A percentile compares a stretch with the other conserved stretches of the same genome.
Evolutionary conservation across 2,113 vertebrate genomes (phyloP).

Genomic region (Riparia riparia): DNA sequence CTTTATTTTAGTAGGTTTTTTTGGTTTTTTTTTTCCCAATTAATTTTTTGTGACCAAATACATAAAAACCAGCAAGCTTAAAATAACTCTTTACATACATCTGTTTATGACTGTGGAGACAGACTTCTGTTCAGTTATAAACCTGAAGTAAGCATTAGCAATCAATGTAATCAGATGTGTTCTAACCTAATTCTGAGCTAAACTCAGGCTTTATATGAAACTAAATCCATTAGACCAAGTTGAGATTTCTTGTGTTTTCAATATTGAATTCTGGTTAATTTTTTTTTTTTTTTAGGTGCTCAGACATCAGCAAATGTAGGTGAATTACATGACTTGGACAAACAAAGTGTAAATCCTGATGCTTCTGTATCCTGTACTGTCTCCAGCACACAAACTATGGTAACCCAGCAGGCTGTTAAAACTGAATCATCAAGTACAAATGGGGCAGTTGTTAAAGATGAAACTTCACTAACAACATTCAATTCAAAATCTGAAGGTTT

Average conservation of each 20-base stretch:
- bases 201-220: neutral
- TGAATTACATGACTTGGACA: slow-evolving; percentile 79
- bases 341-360: slow-evolving; percentile 76
- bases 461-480: slow-evolving; percentile 80
- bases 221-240: neutral
- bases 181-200: neutral
- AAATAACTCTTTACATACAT: neutral
- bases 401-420: slow-evolving; percentile 83
- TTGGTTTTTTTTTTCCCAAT: neutral
- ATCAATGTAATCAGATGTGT: neutral
- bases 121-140: neutral
- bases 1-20: neutral
- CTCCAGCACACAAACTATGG: slow-evolving; percentile 76
- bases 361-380: slow-evolving; percentile 73
- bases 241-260: neutral
- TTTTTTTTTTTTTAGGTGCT: slow-evolving; percentile 66
- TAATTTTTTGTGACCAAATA: neutral
- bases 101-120: neutral
- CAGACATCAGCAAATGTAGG: slow-evolving; percentile 77
- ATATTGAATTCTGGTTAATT: neutral
- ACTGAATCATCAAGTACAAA: slow-evolving; percentile 82
- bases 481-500: slow-evolving; percentile 83
- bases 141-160: neutral
- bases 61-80: neutral
- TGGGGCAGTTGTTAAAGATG: slow-evolving; percentile 82